Conservation (phyloP, 1,140 invertebrate species). For the Drosophila varians region DNA sequence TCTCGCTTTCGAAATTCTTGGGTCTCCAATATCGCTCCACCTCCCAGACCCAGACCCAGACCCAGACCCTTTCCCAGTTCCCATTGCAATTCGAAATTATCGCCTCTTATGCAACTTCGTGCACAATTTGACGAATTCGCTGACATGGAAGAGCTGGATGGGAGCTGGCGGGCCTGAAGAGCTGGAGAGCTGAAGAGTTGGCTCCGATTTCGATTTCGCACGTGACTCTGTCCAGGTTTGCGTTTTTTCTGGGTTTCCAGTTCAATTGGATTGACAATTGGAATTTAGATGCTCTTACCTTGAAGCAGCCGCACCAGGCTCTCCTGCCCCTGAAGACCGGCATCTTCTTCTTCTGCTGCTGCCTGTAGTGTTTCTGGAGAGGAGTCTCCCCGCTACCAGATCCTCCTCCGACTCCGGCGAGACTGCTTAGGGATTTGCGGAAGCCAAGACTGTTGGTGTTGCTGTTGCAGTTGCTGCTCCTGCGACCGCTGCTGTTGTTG, state of each 20-base stretch:
- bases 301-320: constrained; percentile 87
- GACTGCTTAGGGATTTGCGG: constrained; percentile 31
- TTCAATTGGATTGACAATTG: neutral
- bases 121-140: constrained; percentile 52
- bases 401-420: constrained; percentile 22
- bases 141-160: constrained; percentile 15
- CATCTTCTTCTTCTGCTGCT: constrained; percentile 84
- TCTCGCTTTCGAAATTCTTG: neutral
- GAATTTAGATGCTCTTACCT: constrained; percentile 84
- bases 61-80: neutral
- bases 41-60: neutral
- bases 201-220: constrained; percentile 43
- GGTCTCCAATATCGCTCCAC: neutral
- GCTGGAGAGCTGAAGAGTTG: neutral
- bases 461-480: constrained; percentile 9
- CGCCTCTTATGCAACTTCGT: constrained; percentile 56
- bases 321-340: constrained; percentile 85
- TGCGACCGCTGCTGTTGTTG: constrained; percentile 8
- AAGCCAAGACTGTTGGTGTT: constrained; percentile 22
- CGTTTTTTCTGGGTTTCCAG: no score
- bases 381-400: constrained; percentile 61
- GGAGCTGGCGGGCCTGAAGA: neutral
- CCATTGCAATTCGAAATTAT: constrained; percentile 6
- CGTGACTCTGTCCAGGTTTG: constrained; percentile 44
- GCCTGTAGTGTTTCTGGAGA: constrained; percentile 78